Conservation (phyloP, 2,888 invertebrate genomes). For the Strigamia transsilvanica region DNA sequence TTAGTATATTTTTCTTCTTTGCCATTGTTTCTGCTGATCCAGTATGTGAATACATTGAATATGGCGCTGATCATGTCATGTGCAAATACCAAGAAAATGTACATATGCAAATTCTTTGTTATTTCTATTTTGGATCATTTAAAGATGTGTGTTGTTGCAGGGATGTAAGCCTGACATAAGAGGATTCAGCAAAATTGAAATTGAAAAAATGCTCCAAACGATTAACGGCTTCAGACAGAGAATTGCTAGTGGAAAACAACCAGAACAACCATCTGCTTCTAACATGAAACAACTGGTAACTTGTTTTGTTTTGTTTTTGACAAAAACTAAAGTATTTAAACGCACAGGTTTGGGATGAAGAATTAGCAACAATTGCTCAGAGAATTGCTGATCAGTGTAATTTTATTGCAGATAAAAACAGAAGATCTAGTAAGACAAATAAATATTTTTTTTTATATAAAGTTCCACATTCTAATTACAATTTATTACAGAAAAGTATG, state of each 20-base stretch:
- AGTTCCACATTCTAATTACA: too few relatives aligned
- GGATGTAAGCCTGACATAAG: background rate
- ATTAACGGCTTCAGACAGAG: background rate
- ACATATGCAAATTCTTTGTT: background rate
- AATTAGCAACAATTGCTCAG: conserved; percentile 33
- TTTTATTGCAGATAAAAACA: background rate
- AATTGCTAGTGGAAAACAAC: background rate
- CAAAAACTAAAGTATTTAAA: too few relatives aligned
- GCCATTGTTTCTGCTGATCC: background rate
- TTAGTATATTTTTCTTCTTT: background rate
- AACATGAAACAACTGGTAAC: background rate
- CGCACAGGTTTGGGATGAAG: background rate
- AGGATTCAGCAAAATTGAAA: too few relatives aligned
- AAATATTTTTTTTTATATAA: background rate
- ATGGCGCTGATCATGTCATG: too few relatives aligned
- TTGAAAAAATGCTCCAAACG: background rate
- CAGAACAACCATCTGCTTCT: background rate
- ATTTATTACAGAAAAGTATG: background rate
- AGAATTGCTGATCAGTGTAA: conserved; percentile 13
- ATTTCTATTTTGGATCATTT: too few relatives aligned
- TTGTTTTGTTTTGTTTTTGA: too few relatives aligned
- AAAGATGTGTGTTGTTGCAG: too few relatives aligned
- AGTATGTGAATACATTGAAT: too few relatives aligned
- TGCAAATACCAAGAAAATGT: background rate
- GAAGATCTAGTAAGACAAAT: conserved; percentile 7